phyloP scores from a whole-genome alignment of 2,797 vertebrate genomes.

The Rhinophrynus dorsalis region DNA sequence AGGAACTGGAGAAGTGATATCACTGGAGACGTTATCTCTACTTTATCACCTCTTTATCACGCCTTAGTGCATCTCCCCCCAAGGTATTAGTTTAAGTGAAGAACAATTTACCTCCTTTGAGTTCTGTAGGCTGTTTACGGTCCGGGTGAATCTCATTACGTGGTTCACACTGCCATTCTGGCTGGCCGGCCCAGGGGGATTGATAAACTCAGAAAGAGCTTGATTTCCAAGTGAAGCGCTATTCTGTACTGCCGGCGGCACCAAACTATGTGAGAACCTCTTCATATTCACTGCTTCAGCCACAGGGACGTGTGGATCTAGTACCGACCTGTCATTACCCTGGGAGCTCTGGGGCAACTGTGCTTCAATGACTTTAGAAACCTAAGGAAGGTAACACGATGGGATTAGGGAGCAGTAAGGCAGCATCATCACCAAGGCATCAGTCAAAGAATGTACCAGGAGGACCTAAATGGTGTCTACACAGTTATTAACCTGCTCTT shows the following conservation, averaged over 20 bases:
- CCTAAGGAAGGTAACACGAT: conserved; percentile 29
- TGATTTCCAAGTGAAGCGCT: not conserved
- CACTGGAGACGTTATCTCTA: no score
- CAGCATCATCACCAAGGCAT: not conserved
- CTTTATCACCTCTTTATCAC: no score
- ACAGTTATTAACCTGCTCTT: not conserved
- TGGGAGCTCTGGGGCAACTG: not conserved
- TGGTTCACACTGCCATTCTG: conserved; percentile 14
- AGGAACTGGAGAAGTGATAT: no score
- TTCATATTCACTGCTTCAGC: not conserved
- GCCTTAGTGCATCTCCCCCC: no score
- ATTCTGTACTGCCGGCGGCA: not conserved
- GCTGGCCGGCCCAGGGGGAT: not conserved
- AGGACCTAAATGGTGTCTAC: not conserved
- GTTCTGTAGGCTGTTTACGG: conserved; percentile 56
- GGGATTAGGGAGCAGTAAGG: not conserved
- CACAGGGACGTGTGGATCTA: not conserved
- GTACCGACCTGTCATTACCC: not conserved
- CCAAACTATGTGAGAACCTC: no score
- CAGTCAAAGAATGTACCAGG: not conserved
- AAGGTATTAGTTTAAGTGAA: no score
- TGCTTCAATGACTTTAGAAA: conserved; percentile 1
- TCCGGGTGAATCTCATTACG: conserved; percentile 54
- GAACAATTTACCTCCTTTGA: conserved; percentile 50
- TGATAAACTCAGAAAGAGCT: not conserved